phyloP scores from a whole-genome alignment of 2,888 invertebrate species.

The Anoncus sp. region DNA sequence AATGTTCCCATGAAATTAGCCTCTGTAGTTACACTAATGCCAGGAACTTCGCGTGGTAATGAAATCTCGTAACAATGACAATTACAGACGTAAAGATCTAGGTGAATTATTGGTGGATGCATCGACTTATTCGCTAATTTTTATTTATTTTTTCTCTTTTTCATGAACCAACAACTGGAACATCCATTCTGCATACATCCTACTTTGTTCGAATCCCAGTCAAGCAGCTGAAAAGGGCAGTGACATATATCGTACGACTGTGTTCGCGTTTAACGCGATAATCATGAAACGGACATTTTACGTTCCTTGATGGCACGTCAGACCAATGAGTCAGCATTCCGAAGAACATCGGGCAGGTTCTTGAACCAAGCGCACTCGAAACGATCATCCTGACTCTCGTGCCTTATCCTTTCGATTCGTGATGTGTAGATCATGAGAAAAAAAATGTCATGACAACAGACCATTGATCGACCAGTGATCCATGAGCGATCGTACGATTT shows the following conservation, averaged over 20 bases:
- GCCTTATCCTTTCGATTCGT: neutral
- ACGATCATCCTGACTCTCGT: conserved; percentile 29
- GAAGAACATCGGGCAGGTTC: conserved; percentile 64
- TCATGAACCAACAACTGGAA: conserved; percentile 24
- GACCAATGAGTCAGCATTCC: conserved; percentile 58
- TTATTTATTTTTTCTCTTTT: neutral
- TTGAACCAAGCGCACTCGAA: conserved; percentile 53
- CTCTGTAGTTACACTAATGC: too few species aligned
- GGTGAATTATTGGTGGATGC: too few species aligned
- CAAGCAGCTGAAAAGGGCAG: conserved; percentile 31
- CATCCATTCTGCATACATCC: neutral
- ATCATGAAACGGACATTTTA: neutral
- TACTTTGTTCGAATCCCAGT: neutral
- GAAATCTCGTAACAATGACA: too few species aligned
- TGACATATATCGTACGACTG: neutral
- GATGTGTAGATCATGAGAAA: neutral
- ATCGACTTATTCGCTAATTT: neutral
- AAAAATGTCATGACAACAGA: conserved; percentile 39
- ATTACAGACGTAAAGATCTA: too few species aligned
- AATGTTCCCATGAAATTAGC: too few species aligned
- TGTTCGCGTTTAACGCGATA: conserved; percentile 20
- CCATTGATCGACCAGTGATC: conserved; percentile 45
- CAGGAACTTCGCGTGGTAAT: too few species aligned
- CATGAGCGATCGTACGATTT: conserved; percentile 25
- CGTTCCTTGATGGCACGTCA: conserved; percentile 27